Conservation (phyloP, 1,140 invertebrate genomes). For the Drosophila ficusphila region DNA sequence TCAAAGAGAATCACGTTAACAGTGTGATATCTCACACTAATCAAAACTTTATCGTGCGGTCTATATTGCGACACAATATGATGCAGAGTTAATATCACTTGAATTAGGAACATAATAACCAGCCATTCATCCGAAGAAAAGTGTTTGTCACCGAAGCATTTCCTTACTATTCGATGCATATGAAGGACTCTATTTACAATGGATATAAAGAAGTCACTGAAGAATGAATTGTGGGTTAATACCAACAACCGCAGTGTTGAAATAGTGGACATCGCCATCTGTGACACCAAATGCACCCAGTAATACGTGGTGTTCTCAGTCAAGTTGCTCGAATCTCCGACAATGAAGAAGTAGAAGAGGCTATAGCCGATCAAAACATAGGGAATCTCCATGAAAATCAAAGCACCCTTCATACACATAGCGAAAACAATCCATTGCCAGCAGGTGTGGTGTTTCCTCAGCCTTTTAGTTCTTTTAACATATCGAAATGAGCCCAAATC, state of each 20-base stretch:
- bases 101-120: constrained; percentile 12
- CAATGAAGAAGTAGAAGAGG: neutral
- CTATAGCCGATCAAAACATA: neutral
- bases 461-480: neutral
- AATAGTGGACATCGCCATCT: neutral
- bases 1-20: constrained; percentile 29
- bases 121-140: constrained; percentile 3
- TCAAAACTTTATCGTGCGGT: neutral
- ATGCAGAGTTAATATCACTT: neutral
- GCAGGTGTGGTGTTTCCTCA: neutral
- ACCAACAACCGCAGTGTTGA: constrained; percentile 4
- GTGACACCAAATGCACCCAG: neutral
- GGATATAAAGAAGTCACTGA: neutral
- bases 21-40: constrained; percentile 13
- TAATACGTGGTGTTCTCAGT: constrained; percentile 22
- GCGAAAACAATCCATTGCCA: constrained; percentile 14
- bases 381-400: constrained; percentile 12
- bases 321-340: neutral
- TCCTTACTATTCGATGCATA: neutral
- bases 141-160: neutral
- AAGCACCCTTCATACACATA: neutral
- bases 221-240: constrained; percentile 2
- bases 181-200: constrained; percentile 5
- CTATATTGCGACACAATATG: constrained; percentile 28
- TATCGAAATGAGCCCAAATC: constrained; percentile 28